A percentile compares a stretch with the other conserved stretches of the same genome.
These are phyloP conservation scores for Onychorhynchus coronatus DNA, from an alignment of 2,113 vertebrate species.

Conservation along the genomic window DNA sequence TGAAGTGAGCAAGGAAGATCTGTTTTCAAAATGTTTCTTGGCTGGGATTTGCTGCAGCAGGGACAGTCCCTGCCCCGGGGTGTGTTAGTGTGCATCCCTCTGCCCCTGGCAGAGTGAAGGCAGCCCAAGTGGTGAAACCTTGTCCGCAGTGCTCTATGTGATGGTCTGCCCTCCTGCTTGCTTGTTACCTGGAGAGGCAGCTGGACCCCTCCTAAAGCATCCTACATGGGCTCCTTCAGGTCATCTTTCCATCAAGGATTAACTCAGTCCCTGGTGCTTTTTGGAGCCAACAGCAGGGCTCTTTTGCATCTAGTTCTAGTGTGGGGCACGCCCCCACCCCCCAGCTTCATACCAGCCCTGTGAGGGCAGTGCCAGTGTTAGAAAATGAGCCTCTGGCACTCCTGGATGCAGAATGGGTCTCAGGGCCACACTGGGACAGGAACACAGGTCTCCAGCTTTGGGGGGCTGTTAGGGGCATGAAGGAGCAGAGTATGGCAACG, in stretches of 20 bases:
- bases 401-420: not conserved
- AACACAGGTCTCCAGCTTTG: not conserved
- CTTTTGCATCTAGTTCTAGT: not conserved
- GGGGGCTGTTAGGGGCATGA: not conserved
- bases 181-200: not conserved
- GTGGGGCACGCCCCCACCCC: not conserved
- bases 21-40: not conserved
- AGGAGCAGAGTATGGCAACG: not conserved
- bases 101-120: not conserved
- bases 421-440: not conserved
- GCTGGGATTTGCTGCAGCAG: not conserved
- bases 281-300: not conserved
- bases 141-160: not conserved
- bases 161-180: not conserved
- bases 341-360: not conserved
- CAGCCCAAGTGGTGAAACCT: not conserved
- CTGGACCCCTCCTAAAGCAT: not conserved
- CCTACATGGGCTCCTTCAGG: not conserved
- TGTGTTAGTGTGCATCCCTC: not conserved
- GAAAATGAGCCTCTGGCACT: not conserved
- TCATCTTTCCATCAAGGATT: not conserved
- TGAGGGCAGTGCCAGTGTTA: not conserved
- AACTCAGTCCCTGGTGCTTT: not conserved
- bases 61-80: not conserved
- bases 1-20: not conserved